Conservation (phyloP, 2,797 vertebrate species). For the Meriones psammophilus region DNA sequence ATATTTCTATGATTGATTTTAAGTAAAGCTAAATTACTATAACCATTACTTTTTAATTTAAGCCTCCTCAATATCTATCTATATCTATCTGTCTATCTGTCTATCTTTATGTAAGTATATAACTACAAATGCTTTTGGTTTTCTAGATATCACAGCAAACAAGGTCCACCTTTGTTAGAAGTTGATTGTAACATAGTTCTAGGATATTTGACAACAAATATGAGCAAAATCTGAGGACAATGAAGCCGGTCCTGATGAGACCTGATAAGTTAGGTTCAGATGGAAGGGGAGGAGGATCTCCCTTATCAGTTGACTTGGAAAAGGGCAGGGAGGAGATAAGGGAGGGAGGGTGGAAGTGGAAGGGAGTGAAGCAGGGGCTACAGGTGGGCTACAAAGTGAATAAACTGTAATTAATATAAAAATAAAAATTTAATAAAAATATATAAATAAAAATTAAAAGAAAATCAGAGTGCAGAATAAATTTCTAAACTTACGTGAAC, state of each 20-base stretch:
- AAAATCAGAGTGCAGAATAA: slow-evolving; percentile 57
- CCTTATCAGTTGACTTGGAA: too few relatives aligned
- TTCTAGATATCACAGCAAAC: slow-evolving; percentile 62
- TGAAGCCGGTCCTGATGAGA: too few relatives aligned
- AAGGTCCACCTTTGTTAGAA: slow-evolving; percentile 51
- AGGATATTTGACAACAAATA: slow-evolving; percentile 37
- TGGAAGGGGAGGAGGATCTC: too few relatives aligned
- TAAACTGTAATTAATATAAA: too few relatives aligned
- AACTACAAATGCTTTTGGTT: slow-evolving; percentile 64
- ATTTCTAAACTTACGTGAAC: slow-evolving; percentile 27
- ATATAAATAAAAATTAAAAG: too few relatives aligned
- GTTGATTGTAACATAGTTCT: background rate
- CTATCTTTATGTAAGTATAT: background rate
- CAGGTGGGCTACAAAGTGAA: too few relatives aligned
- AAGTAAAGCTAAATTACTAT: background rate
- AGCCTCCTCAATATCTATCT: background rate
- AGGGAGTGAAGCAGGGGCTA: too few relatives aligned
- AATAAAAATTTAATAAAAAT: too few relatives aligned
- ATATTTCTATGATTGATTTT: background rate
- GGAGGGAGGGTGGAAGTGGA: too few relatives aligned
- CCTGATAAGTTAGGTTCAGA: too few relatives aligned
- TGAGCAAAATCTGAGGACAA: background rate
- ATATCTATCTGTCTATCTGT: too few relatives aligned
- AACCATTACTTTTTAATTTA: background rate
- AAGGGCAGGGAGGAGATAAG: too few relatives aligned